Evolutionary conservation across 2,888 invertebrate species (phyloP).

Genomic region (Phengaris alcon): DNA sequence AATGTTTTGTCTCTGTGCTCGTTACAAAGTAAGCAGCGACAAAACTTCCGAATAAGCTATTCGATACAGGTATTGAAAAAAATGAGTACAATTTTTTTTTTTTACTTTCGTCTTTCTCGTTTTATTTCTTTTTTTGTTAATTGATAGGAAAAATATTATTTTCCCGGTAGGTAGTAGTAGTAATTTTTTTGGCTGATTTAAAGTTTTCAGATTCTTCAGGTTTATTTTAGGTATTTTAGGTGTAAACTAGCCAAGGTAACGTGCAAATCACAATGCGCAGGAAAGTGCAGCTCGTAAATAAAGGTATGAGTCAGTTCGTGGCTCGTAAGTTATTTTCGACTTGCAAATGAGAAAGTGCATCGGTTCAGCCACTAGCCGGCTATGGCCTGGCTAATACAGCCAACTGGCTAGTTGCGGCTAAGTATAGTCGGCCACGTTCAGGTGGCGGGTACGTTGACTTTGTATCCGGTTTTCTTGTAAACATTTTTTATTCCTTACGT

Average conservation of each 20-base stretch:
- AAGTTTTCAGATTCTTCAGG: too few species aligned
- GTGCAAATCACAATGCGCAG: conserved; percentile 37
- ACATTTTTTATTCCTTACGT: conserved; percentile 36
- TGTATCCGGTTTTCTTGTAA: conserved; percentile 39
- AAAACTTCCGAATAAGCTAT: too few species aligned
- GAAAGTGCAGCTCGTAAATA: conserved; percentile 59
- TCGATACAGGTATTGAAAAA: too few species aligned
- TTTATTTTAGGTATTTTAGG: not conserved
- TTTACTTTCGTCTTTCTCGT: too few species aligned
- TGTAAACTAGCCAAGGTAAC: conserved; percentile 2
- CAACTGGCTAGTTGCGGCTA: not conserved
- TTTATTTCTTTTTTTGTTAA: too few species aligned
- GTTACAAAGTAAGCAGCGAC: too few species aligned
- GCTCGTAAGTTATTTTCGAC: conserved; percentile 59
- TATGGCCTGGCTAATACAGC: conserved; percentile 29
- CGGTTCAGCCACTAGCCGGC: conserved; percentile 40
- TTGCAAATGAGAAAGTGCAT: conserved; percentile 72
- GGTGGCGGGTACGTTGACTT: conserved; percentile 31
- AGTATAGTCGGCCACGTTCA: conserved; percentile 19
- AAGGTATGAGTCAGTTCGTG: conserved; percentile 60
- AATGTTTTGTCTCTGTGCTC: too few species aligned
- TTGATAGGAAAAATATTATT: too few species aligned
- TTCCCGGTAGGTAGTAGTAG: too few species aligned
- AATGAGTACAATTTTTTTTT: too few species aligned
- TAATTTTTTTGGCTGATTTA: too few species aligned